Evolutionary conservation across 2,888 invertebrate species (phyloP).

Genomic region (Tipula vernalis): DNA sequence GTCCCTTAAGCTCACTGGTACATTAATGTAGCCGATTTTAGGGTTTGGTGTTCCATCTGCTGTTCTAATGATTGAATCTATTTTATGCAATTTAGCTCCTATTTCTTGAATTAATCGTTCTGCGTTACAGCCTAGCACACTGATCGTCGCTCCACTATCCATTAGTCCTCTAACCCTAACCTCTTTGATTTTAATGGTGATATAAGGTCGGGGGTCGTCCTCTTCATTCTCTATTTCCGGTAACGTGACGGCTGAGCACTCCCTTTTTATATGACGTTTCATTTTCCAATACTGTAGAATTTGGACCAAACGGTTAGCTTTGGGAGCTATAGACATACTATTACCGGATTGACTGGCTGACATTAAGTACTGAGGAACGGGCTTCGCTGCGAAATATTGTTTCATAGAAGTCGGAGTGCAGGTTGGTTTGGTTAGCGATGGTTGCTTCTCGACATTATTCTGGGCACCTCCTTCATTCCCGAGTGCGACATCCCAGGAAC

Average conservation of each 20-base stretch:
- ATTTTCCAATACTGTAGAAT: too few species aligned
- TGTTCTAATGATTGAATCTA: background rate
- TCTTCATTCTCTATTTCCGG: background rate
- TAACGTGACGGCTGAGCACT: too few species aligned
- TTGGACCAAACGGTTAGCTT: too few species aligned
- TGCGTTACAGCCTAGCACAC: background rate
- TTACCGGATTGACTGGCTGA: background rate
- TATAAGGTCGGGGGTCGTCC: background rate
- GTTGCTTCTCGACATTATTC: too few species aligned
- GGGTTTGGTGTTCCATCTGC: background rate
- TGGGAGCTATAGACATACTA: background rate
- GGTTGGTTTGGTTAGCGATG: background rate
- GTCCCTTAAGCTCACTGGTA: background rate
- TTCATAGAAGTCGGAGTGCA: background rate
- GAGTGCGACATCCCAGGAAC: background rate
- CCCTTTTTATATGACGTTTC: too few species aligned
- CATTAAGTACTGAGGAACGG: background rate
- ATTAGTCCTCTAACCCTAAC: background rate
- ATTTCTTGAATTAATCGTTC: background rate
- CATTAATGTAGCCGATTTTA: background rate
- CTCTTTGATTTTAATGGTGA: background rate
- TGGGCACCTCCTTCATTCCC: background rate
- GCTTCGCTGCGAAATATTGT: background rate
- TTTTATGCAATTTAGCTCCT: background rate
- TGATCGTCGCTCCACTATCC: background rate